A percentile compares a stretch with the other conserved stretches of the same genome.
Conservation (phyloP, 35 echinoderm and acorn worm species). For the Apostichopus californicus region DNA sequence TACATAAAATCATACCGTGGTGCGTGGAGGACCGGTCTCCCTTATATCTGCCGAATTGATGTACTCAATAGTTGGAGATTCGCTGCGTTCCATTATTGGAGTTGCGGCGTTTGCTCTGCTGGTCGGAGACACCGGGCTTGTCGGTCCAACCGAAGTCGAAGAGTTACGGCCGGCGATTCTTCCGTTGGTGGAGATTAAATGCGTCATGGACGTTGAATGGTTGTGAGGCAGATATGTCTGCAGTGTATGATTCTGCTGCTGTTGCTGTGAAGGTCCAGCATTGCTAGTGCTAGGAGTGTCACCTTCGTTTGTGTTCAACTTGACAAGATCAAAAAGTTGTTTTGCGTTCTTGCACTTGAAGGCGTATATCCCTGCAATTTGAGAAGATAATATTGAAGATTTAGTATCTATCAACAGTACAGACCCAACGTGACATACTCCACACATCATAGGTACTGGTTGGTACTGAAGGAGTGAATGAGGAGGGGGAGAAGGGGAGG, state of each 20-base stretch:
- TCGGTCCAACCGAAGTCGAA: neutral
- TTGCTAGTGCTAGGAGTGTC: conserved; percentile 26
- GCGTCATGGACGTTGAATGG: conserved; percentile 48
- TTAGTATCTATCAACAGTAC: no score
- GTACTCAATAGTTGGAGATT: conserved; percentile 17
- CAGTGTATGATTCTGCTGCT: neutral
- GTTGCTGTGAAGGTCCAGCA: neutral
- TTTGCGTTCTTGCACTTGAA: conserved; percentile 91
- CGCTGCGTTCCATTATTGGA: neutral
- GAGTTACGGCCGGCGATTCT: neutral
- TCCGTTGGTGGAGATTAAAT: conserved; percentile 36
- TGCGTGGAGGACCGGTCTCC: conserved; percentile 26
- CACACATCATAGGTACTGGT: no score
- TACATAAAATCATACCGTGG: neutral
- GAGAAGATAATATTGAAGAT: neutral
- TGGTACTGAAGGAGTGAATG: no score
- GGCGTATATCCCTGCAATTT: conserved; percentile 84
- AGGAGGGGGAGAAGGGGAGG: no score
- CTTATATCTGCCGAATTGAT: conserved; percentile 37
- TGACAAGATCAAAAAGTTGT: conserved; percentile 78
- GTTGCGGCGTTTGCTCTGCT: neutral
- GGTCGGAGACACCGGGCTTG: conserved; percentile 19
- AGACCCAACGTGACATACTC: no score
- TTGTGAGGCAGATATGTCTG: conserved; percentile 15
- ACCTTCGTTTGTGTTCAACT: conserved; percentile 78